These are phyloP conservation scores for Octodonta nipae DNA, from an alignment of 2,888 invertebrate species.

Conservation along the genomic window DNA sequence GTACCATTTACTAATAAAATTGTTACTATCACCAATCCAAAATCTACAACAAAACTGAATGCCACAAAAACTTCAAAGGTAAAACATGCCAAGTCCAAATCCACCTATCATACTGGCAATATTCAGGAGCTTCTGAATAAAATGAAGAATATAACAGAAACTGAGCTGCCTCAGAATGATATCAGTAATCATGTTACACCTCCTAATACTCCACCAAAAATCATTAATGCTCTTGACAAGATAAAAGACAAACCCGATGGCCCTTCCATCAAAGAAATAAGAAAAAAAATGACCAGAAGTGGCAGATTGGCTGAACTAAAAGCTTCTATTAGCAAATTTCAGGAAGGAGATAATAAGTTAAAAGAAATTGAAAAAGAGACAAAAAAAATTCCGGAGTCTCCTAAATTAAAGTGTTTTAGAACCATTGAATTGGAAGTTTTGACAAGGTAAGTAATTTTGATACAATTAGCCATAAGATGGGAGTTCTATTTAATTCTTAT, in stretches of 20 bases:
- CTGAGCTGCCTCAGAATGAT: constrained; percentile 3
- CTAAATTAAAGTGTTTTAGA: constrained; percentile 54
- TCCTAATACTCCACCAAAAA: constrained; percentile 24
- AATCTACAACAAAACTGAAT: too few relatives aligned
- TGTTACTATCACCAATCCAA: too few relatives aligned
- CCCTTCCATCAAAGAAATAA: constrained; percentile 55
- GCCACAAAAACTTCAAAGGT: too few relatives aligned
- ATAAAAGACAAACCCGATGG: constrained; percentile 43
- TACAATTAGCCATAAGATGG: background rate
- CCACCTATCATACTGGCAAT: constrained; percentile 7
- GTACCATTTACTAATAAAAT: too few relatives aligned
- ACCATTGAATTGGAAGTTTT: constrained; percentile 65
- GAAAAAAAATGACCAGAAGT: constrained; percentile 52
- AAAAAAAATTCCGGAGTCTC: constrained; percentile 28
- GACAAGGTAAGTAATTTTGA: constrained; percentile 43
- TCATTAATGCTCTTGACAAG: constrained; percentile 36
- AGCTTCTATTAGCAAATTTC: constrained; percentile 52
- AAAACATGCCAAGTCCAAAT: constrained; percentile 9
- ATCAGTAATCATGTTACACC: constrained; percentile 21
- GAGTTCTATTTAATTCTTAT: too few relatives aligned
- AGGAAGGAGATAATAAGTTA: constrained; percentile 49
- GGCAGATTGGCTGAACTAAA: constrained; percentile 56
- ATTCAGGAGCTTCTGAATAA: constrained; percentile 25
- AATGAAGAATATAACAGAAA: constrained; percentile 14
- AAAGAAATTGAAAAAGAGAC: constrained; percentile 35